Evolutionary conservation across 2,888 invertebrate species (phyloP), one percentile per base, ranked within the genome.

Genomic region (Stenichneumon culpator): DNA sequence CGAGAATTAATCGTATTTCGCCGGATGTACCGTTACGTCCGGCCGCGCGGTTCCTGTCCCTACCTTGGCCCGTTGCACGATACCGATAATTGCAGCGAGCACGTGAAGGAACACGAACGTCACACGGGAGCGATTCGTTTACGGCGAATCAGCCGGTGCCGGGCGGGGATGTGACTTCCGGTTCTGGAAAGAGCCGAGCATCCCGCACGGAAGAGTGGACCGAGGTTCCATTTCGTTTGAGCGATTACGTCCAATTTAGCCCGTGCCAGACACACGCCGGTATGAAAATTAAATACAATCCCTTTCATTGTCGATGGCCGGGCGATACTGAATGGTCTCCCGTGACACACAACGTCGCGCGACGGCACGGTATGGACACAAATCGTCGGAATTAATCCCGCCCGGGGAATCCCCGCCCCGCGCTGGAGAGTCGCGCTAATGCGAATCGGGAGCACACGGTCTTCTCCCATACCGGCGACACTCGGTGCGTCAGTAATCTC

Each of bases 1-100:
- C 88, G 82, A 78, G 88, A 89, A 89, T 90, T 89, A 90, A 90
- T 91, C 89, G 89, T 87, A 89, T 90, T 88, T 88, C 60, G 1
- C 47, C 67, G 16, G 25, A 75, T 44, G 70, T 65, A 11, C 68
- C 22, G 60, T 82, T 77, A 52, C 75, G 54, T 73, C 68, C 73
- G 47, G 22, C 19, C 60, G 54, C 44, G 7, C 47, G 6, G 36
- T 14, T 1, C 50, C 44, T 6, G 50, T 36, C 39, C 14, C 22
- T 52, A 67, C 39, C 14, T 39, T 50, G 25, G 44, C 14, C 25
- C 32, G 70, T 54, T 44, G 70, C 69, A 25, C 16, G 28, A n/a
- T 3, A n/a, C 57, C 68, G 47, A 73, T 73, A 73, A 83, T 74
- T 74, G 63, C 69, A 25, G 5, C 19, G 36, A 67, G 28, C 36